Conservation (phyloP, 2,888 invertebrate species). For the Julus scandinavius region DNA sequence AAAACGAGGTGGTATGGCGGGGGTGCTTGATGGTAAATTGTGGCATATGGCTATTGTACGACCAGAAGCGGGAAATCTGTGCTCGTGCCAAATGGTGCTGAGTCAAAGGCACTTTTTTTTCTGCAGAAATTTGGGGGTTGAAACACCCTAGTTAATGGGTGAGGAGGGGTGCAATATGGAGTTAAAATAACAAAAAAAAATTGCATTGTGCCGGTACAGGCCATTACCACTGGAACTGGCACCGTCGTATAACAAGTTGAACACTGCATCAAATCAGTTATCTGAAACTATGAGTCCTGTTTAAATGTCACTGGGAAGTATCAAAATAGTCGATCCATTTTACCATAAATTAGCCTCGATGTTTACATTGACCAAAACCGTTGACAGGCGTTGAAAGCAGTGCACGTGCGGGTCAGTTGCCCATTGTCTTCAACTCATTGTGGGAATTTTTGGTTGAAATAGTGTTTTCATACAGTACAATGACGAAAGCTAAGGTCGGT, state of each 20-base stretch:
- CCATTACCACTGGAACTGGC: slow-evolving; percentile 21
- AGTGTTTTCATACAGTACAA: too few relatives aligned
- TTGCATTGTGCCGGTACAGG: background rate
- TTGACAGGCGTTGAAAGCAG: background rate
- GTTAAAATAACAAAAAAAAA: background rate
- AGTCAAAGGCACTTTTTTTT: background rate
- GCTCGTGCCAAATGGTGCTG: slow-evolving; percentile 35
- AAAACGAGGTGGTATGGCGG: background rate
- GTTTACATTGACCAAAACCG: background rate
- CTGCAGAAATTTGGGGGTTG: background rate
- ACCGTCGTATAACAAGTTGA: background rate
- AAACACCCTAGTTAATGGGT: too few relatives aligned
- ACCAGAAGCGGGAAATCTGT: background rate
- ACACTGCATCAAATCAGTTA: background rate
- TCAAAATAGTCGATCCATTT: background rate
- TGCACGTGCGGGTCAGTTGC: background rate
- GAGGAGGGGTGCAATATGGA: background rate
- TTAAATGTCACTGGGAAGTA: background rate
- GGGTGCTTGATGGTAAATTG: background rate
- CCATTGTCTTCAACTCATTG: background rate
- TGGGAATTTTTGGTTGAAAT: background rate
- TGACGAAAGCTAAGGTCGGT: too few relatives aligned
- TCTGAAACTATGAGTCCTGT: background rate
- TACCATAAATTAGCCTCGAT: background rate
- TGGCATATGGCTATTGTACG: slow-evolving; percentile 30